These are phyloP conservation scores for Salvelinus namaycush DNA, from an alignment of 2,113 vertebrate species.

Conservation along the genomic window DNA sequence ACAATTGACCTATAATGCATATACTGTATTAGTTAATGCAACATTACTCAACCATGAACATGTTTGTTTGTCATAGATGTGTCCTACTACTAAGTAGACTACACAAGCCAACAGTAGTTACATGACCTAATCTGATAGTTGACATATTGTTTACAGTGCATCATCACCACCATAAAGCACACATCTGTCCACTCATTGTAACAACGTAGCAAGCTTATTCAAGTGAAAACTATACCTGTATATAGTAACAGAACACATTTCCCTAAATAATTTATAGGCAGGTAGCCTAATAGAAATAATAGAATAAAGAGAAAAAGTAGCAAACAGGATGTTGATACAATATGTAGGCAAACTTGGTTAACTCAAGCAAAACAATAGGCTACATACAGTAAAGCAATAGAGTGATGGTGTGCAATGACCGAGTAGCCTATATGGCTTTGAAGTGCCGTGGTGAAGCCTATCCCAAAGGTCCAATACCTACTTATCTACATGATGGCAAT, in stretches of 20 bases:
- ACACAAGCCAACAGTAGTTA: neutral
- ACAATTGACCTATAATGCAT: neutral
- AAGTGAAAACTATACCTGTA: too few species aligned
- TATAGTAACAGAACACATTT: too few species aligned
- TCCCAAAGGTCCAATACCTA: neutral
- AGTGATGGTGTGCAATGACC: too few species aligned
- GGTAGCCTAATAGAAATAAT: too few species aligned
- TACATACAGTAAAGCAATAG: too few species aligned
- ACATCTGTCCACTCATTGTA: too few species aligned
- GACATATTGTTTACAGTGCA: slow-evolving; percentile 57
- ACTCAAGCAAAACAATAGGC: neutral
- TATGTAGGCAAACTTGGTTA: neutral
- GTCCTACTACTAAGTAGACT: neutral
- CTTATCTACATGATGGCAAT: neutral
- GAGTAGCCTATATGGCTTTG: neutral
- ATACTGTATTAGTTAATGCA: neutral
- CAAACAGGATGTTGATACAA: too few species aligned
- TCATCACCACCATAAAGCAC: slow-evolving; percentile 32
- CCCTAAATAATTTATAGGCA: too few species aligned
- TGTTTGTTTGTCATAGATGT: neutral
- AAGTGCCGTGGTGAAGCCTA: neutral
- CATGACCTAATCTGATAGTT: neutral
- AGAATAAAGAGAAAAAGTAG: too few species aligned
- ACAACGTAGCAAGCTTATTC: too few species aligned
- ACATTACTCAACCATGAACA: neutral